A percentile compares a stretch with the other conserved stretches of the same genome.
phyloP scores from a whole-genome alignment of 2,113 vertebrate genomes.

The Poecile atricapillus region DNA sequence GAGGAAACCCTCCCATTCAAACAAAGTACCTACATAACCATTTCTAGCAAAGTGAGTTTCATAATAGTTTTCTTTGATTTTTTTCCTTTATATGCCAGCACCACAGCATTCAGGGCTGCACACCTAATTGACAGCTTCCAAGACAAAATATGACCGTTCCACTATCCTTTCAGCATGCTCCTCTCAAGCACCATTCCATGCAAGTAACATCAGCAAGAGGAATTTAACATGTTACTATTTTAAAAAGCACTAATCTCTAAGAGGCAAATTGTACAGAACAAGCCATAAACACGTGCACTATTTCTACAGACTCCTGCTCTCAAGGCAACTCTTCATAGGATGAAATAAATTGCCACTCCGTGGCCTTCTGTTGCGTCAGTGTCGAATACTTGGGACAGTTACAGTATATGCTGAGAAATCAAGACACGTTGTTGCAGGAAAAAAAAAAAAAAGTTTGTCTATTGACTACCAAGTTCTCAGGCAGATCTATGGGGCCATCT shows the following conservation, averaged over 20 bases:
- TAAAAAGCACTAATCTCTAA: conserved; percentile 48
- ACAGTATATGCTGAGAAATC: background rate
- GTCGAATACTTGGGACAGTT: background rate
- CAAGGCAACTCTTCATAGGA: background rate
- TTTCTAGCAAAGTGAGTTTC: background rate
- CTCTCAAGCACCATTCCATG: conserved; percentile 37
- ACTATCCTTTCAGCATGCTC: background rate
- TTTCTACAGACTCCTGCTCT: background rate
- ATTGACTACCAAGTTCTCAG: background rate
- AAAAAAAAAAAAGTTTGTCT: background rate
- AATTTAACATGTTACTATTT: conserved; percentile 62
- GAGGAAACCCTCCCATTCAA: background rate
- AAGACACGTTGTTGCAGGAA: background rate
- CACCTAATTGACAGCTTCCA: background rate
- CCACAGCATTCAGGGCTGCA: background rate
- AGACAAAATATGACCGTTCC: background rate
- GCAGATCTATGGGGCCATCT: background rate
- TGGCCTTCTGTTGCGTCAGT: background rate
- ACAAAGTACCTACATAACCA: background rate
- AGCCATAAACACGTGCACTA: background rate
- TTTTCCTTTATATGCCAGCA: background rate
- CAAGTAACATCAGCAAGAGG: conserved; percentile 30
- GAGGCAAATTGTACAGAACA: conserved; percentile 5
- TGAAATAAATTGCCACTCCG: background rate
- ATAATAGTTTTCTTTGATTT: background rate